Percentiles rank a stretch among this genome's conserved stretches.
These are phyloP conservation scores for Drosophila kokeensis DNA, from an alignment of 2,888 invertebrate species.

Conservation along the genomic window DNA sequence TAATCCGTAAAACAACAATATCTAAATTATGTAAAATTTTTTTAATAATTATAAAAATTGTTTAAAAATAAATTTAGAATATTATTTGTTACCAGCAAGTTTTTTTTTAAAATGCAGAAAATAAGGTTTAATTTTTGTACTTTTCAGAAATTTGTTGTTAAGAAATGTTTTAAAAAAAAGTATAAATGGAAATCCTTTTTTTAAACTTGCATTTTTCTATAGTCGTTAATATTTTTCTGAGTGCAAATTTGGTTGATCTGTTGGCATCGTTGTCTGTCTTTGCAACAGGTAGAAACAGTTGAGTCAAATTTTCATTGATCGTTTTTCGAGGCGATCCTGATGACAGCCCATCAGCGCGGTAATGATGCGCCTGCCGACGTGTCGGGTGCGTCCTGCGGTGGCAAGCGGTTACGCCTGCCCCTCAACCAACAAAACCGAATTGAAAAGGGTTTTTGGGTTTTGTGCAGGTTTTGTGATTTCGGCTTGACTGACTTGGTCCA, in stretches of 20 bases:
- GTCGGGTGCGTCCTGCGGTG: conserved; percentile 76
- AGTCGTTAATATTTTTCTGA: background rate
- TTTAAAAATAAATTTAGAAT: no score
- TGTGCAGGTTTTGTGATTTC: conserved; percentile 31
- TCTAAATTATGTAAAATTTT: no score
- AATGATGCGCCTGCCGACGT: conserved; percentile 72
- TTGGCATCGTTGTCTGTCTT: background rate
- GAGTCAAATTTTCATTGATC: conserved; percentile 38
- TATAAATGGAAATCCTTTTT: background rate
- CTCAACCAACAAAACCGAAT: conserved; percentile 6
- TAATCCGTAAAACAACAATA: no score
- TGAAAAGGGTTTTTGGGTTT: conserved; percentile 43
- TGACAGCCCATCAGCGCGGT: conserved; percentile 61
- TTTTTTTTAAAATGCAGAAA: no score
- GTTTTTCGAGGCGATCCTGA: conserved; percentile 54
- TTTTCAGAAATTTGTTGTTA: background rate
- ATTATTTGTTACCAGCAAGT: no score
- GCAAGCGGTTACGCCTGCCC: conserved; percentile 48
- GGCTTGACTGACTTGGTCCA: conserved; percentile 47
- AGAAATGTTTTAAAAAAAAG: background rate
- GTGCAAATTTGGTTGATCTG: background rate
- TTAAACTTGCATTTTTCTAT: background rate
- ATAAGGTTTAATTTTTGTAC: background rate
- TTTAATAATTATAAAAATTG: no score
- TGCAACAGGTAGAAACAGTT: conserved; percentile 44